phyloP scores from a whole-genome alignment of 2,888 invertebrate species.

The Neoitamus cyanurus region DNA sequence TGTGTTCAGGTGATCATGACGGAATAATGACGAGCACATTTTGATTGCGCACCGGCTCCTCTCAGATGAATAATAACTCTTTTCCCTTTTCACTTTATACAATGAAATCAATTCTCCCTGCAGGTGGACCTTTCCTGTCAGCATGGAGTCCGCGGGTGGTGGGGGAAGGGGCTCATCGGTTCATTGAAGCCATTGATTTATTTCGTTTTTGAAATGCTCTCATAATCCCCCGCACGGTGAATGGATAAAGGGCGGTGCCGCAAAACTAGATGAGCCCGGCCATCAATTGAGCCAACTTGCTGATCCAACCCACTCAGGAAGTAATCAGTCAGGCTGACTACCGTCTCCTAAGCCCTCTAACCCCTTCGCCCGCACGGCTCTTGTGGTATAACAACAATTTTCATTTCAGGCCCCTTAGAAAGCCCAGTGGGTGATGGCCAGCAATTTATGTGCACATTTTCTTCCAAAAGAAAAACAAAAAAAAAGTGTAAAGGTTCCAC shows the following conservation, averaged over 20 bases:
- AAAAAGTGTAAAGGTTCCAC: background rate
- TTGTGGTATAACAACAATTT: background rate
- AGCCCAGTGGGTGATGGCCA: background rate
- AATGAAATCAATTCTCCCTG: background rate
- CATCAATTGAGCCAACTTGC: slow-evolving; percentile 13
- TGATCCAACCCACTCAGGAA: slow-evolving; percentile 1
- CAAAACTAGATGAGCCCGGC: background rate
- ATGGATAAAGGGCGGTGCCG: background rate
- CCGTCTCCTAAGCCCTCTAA: background rate
- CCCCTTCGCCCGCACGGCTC: background rate
- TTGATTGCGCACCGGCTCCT: background rate
- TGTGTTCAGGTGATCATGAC: background rate
- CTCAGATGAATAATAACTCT: background rate
- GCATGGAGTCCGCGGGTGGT: background rate
- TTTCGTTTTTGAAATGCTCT: background rate
- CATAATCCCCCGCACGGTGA: background rate
- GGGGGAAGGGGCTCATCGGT: background rate
- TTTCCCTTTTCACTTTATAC: background rate
- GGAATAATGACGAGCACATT: background rate
- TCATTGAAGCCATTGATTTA: background rate
- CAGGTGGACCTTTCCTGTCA: background rate
- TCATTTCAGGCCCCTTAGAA: background rate
- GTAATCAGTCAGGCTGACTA: background rate
- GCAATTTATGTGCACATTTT: background rate
- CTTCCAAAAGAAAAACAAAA: background rate